Base-by-base conservation (phyloP, 2,113 vertebrate species). In the Limnothrissa miodon region DNA sequence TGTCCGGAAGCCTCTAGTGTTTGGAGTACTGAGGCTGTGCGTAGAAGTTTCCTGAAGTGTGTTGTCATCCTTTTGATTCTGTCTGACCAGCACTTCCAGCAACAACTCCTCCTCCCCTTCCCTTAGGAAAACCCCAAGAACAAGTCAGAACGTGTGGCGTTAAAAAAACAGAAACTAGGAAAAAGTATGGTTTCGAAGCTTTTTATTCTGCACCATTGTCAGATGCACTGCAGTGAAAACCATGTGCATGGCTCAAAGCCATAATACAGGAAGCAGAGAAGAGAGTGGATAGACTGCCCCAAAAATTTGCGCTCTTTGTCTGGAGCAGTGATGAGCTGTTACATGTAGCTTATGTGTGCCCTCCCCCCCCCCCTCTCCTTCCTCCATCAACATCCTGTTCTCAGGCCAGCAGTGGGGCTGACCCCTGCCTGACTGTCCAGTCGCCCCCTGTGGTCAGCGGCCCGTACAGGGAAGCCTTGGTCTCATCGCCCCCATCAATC, bases 361-460 rank as follows among this genome's bases (percentile, higher is more conserved):
- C 48, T 15, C 0, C 51, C 19, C 21, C 19, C 51, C 59, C 53
- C 53, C 19, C 23, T 62, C 9, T 62, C 25, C 25, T 29, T 62
- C 59, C 59, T 62, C 25, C 8, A 2, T 62, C 87, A 84, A 87
- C 88, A 86, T 92, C 89, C 91, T 89, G 87, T 90, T 90, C 87
- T 80, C 48, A 66, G 45, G 33, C 81, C 92, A 90, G 90, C 90
- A 87, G 85, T 85, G 85, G 84, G 85, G 66, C 44, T 79, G 90
- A 90, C 92, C 91, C 84, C 86, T 85, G 70, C 80, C 13, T 78
- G 88, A 91, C 89, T 89, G 82, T 86, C 82, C 45, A 88, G 86
- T 85, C 82, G 79, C 70, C 62, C 78, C 45, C 78, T 79, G 51
- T 70, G 83, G 85, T 56, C 48, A 80, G 39, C 85, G 79, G 82